A percentile compares a stretch with the other conserved stretches of the same genome.
Evolutionary conservation across 1,140 invertebrate genomes (phyloP).

Genomic region (Araneus ventricosus): DNA sequence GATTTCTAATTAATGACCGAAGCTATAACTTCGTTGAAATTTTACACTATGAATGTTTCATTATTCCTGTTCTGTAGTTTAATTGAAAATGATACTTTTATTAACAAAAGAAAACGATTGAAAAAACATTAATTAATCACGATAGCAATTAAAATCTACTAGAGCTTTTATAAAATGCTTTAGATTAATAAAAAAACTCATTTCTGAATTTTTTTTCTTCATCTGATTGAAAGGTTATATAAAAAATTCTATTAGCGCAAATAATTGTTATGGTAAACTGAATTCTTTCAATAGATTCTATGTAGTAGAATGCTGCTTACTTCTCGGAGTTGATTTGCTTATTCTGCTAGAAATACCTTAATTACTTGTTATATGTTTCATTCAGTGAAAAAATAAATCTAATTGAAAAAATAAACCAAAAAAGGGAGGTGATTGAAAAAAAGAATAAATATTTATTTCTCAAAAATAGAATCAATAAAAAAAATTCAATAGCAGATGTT

Average conservation of each 20-base stretch:
- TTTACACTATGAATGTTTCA: neutral
- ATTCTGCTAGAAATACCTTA: slow-evolving; percentile 48
- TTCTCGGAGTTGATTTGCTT: slow-evolving; percentile 23
- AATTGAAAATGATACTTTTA: neutral
- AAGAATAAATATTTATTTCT: slow-evolving; percentile 44
- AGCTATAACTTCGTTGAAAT: neutral
- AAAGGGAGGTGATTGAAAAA: neutral
- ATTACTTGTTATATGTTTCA: slow-evolving; percentile 35
- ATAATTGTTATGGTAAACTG: slow-evolving; percentile 18
- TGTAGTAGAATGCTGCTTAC: neutral
- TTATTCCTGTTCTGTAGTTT: neutral
- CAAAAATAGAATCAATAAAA: slow-evolving; percentile 1
- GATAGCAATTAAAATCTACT: slow-evolving; percentile 4
- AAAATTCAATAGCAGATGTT: slow-evolving; percentile 2
- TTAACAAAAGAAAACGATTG: neutral
- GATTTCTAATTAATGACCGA: neutral
- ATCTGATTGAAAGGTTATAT: neutral
- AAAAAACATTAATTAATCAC: neutral
- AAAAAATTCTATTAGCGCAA: neutral
- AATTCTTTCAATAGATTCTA: slow-evolving; percentile 14
- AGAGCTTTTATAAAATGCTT: neutral
- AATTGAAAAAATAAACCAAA: neutral
- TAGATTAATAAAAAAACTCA: neutral
- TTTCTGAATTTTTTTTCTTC: neutral
- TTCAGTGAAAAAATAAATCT: neutral